A percentile compares a stretch with the other conserved stretches of the same genome.
Conservation (phyloP, 2,888 invertebrate genomes). For the Cyclophora punctaria region DNA sequence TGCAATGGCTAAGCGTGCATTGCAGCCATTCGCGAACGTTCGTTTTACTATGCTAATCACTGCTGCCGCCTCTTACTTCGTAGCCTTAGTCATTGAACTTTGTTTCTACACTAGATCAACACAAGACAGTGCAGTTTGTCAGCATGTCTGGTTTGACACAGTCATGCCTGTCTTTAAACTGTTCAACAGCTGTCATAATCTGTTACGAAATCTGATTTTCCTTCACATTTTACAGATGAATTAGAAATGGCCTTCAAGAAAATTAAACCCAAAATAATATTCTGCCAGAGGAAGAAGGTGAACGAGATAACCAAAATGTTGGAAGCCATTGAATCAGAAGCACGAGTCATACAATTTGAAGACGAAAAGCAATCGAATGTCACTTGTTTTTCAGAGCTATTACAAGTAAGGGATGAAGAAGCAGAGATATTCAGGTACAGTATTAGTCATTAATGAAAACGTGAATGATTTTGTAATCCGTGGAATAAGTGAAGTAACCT, state of each 20-base stretch:
- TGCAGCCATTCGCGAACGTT: no score
- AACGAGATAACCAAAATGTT: conserved; percentile 27
- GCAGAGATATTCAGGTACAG: conserved; percentile 27
- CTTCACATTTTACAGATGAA: conserved; percentile 28
- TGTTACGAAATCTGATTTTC: no score
- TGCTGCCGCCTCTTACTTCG: no score
- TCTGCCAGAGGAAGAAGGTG: conserved; percentile 38
- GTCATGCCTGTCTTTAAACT: not conserved
- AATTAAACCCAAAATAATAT: conserved; percentile 33
- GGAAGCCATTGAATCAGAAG: conserved; percentile 19
- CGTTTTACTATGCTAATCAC: no score
- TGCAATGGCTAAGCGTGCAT: no score
- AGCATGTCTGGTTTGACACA: not conserved
- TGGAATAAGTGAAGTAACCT: no score
- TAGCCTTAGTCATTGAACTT: no score
- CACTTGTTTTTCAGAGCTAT: conserved; percentile 28
- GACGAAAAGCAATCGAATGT: conserved; percentile 25
- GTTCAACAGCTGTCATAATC: no score
- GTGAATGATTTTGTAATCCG: no score
- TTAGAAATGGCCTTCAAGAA: conserved; percentile 26
- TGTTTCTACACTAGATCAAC: no score
- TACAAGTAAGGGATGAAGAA: conserved; percentile 21
- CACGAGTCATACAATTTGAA: conserved; percentile 29
- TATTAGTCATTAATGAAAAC: no score
- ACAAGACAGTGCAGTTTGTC: no score